Percentiles rank a stretch among this genome's conserved stretches.
phyloP scores from a whole-genome alignment of 2,113 vertebrate genomes.

The Neolamprologus tretocephalus region DNA sequence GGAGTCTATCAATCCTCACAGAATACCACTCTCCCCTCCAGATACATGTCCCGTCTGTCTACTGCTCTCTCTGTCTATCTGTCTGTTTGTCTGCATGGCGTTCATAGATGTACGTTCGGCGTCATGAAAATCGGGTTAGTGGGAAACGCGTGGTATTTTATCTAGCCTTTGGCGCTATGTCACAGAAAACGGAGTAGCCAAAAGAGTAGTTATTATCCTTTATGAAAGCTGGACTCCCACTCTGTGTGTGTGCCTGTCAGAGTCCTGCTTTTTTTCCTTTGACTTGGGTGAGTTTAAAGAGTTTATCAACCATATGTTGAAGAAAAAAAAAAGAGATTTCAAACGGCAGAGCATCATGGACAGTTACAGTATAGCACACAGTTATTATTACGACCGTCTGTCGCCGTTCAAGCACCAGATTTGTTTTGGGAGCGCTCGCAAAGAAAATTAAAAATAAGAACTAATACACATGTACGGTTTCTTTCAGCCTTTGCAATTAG shows the following conservation, averaged over 20 bases:
- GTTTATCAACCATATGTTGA: not conserved
- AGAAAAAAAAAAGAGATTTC: not conserved
- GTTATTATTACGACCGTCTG: not conserved
- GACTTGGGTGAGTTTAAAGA: not conserved
- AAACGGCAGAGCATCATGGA: not conserved
- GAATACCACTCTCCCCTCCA: slow-evolving; percentile 56
- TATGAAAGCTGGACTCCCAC: not conserved
- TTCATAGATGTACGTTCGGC: slow-evolving; percentile 7
- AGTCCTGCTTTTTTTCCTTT: not conserved
- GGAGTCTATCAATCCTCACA: slow-evolving; percentile 70
- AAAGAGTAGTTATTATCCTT: slow-evolving; percentile 6
- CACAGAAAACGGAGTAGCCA: not conserved
- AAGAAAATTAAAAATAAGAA: not conserved
- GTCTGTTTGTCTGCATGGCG: slow-evolving; percentile 28
- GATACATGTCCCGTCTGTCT: slow-evolving; percentile 56
- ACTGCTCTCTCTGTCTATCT: slow-evolving; percentile 5
- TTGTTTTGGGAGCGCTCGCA: not conserved
- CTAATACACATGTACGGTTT: not conserved
- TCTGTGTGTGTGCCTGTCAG: not conserved
- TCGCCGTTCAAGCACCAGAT: not conserved
- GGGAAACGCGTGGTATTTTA: not conserved
- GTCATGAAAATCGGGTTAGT: slow-evolving; percentile 30
- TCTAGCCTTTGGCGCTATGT: not conserved
- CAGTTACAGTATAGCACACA: not conserved
- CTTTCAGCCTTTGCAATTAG: not conserved